These are phyloP conservation scores for Dioctria rufipes DNA, from an alignment of 2,888 invertebrate genomes.

Conservation along the genomic window DNA sequence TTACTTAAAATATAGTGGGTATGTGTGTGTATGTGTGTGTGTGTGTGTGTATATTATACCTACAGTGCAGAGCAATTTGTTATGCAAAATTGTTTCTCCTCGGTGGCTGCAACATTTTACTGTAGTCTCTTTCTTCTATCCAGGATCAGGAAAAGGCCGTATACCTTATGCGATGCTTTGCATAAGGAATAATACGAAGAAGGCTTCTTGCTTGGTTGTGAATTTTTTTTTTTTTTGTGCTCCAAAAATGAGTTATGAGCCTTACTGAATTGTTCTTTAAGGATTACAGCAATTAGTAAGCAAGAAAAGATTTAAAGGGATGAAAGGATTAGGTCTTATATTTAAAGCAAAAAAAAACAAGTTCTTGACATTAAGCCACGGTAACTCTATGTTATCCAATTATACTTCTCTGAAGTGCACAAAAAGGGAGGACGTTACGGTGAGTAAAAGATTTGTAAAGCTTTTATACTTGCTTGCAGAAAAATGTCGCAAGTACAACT, in stretches of 20 bases:
- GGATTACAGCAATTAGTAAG: slow-evolving; percentile 45
- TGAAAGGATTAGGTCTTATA: slow-evolving; percentile 25
- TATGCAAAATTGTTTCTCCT: slow-evolving; percentile 42
- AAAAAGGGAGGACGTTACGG: neutral
- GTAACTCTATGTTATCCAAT: slow-evolving; percentile 46
- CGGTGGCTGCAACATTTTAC: slow-evolving; percentile 20
- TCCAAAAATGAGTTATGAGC: slow-evolving; percentile 40
- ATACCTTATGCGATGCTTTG: neutral
- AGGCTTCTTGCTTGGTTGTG: slow-evolving; percentile 31
- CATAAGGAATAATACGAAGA: slow-evolving; percentile 29
- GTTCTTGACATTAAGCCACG: slow-evolving; percentile 44
- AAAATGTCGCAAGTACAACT: no score
- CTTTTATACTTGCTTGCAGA: no score
- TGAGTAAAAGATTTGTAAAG: no score
- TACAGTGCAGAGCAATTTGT: slow-evolving; percentile 36
- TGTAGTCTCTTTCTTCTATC: neutral
- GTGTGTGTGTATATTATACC: neutral
- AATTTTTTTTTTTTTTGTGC: neutral
- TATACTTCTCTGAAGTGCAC: slow-evolving; percentile 22
- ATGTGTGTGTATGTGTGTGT: no score
- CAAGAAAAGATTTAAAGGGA: slow-evolving; percentile 21
- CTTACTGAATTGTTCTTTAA: slow-evolving; percentile 37
- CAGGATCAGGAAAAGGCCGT: neutral
- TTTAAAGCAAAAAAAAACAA: slow-evolving; percentile 1
- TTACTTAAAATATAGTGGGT: no score